phyloP scores from a whole-genome alignment of 2,888 invertebrate species.

The Apodemia zela region DNA sequence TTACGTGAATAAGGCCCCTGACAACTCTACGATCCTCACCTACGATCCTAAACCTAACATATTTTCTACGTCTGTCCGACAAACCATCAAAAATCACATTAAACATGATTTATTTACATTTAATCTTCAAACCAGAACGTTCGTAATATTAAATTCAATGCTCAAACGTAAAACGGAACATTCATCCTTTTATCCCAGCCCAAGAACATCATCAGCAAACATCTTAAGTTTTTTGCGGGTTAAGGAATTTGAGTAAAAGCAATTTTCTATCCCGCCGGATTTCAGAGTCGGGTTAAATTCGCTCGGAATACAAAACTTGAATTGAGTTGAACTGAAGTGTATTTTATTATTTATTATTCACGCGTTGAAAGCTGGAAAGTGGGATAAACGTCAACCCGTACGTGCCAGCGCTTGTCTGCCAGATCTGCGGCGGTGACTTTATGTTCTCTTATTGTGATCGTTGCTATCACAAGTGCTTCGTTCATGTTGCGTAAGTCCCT shows the following conservation, averaged over 20 bases:
- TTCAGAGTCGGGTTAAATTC: slow-evolving; percentile 27
- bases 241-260: slow-evolving; percentile 20
- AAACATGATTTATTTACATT: neutral
- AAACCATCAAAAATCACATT: neutral
- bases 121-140: slow-evolving; percentile 34
- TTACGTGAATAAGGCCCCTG: no score
- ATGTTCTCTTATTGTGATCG: slow-evolving; percentile 36
- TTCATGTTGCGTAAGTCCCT: slow-evolving; percentile 9
- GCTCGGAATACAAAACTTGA: slow-evolving; percentile 30
- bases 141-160: slow-evolving; percentile 11
- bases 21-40: no score
- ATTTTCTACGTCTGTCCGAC: no score
- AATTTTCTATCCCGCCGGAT: slow-evolving; percentile 24
- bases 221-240: slow-evolving; percentile 20
- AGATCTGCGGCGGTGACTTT: slow-evolving; percentile 48
- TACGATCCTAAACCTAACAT: no score
- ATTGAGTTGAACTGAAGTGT: slow-evolving; percentile 45
- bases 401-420: slow-evolving; percentile 60
- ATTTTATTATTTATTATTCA: slow-evolving; percentile 71
- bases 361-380: slow-evolving; percentile 65
- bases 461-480: slow-evolving; percentile 18
- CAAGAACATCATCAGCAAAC: slow-evolving; percentile 26
- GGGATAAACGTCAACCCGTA: slow-evolving; percentile 62
- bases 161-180: slow-evolving; percentile 29
- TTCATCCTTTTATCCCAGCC: neutral